Conservation (phyloP, 2,113 vertebrate genomes). For the Cettia cetti region DNA sequence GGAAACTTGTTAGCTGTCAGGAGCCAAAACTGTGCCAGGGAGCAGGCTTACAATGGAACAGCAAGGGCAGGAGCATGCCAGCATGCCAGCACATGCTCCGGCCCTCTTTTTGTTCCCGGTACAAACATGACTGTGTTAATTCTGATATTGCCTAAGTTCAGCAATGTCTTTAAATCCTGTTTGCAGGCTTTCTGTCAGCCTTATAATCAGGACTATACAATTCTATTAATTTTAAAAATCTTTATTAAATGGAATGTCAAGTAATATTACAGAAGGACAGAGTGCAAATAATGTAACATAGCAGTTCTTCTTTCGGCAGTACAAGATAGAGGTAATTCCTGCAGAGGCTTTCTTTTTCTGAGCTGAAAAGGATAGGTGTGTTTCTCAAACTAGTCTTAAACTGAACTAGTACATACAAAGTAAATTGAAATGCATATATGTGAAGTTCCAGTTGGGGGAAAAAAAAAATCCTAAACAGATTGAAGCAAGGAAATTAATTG, state of each 20-base stretch:
- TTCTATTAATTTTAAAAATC: not conserved
- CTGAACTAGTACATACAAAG: not conserved
- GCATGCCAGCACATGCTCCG: not conserved
- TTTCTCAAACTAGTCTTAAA: not conserved
- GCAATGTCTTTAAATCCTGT: not conserved
- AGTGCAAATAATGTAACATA: not conserved
- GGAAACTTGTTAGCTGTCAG: not conserved
- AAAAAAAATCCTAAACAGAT: not conserved
- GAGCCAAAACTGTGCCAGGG: not conserved
- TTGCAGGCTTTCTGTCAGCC: not conserved
- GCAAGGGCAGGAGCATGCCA: not conserved
- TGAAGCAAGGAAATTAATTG: not conserved
- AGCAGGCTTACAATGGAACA: not conserved
- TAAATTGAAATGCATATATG: not conserved
- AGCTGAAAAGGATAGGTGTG: not conserved
- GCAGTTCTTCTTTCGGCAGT: not conserved
- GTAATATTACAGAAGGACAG: not conserved
- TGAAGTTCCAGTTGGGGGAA: not conserved
- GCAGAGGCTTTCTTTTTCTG: not conserved
- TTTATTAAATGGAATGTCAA: not conserved
- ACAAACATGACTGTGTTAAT: not conserved
- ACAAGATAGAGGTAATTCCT: not conserved
- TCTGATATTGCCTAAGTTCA: not conserved
- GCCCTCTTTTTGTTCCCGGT: not conserved
- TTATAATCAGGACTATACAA: not conserved